Percentiles rank a stretch among this genome's conserved stretches.
Evolutionary conservation across 2,888 invertebrate species (phyloP).

Genomic region (Drosophila meridiana): DNA sequence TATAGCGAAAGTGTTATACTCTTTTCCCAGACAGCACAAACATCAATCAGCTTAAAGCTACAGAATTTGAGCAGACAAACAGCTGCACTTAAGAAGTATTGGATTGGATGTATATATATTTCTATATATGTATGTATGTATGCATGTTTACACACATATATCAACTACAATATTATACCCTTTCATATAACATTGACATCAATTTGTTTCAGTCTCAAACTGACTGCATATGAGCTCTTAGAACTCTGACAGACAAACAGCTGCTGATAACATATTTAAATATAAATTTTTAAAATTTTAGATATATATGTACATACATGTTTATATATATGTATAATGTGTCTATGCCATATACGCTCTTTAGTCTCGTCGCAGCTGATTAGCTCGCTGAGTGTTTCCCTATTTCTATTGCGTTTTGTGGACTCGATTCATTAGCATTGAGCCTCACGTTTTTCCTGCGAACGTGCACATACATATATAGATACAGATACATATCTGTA

Average conservation of each 20-base stretch:
- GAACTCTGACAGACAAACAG: not conserved
- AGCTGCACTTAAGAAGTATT: not conserved
- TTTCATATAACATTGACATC: not conserved
- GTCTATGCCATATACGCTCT: not conserved
- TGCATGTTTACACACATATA: not conserved
- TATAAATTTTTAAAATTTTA: not conserved
- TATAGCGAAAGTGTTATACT: conserved; percentile 15
- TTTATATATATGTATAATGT: not conserved
- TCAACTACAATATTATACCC: not conserved
- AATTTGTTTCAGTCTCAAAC: not conserved
- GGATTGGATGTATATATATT: not conserved
- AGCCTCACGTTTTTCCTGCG: conserved; percentile 55
- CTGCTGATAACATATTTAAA: conserved; percentile 7
- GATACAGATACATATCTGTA: not conserved
- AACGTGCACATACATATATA: conserved; percentile 34
- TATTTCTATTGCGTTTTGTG: conserved; percentile 38
- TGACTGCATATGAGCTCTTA: not conserved
- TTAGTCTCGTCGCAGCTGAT: not conserved
- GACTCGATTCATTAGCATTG: conserved; percentile 56
- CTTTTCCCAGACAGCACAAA: conserved; percentile 2
- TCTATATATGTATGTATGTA: not conserved
- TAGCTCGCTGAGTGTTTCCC: conserved; percentile 20
- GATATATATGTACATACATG: not conserved
- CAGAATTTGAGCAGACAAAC: not conserved
- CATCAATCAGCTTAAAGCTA: not conserved